Evolutionary conservation across 1,140 invertebrate species (phyloP).

Genomic region (Psix sp.): DNA sequence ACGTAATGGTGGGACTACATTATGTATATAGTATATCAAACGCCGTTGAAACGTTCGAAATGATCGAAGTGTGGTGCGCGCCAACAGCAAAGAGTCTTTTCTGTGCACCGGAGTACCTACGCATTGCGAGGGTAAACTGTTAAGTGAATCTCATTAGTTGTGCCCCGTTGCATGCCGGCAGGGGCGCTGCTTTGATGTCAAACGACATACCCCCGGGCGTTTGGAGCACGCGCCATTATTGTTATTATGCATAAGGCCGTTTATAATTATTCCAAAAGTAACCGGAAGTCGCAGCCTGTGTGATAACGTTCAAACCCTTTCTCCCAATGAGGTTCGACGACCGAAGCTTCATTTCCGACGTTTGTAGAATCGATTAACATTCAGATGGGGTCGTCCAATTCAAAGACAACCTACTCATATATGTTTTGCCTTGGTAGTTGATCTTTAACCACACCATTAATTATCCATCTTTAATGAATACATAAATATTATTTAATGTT

Average conservation of each 20-base stretch:
- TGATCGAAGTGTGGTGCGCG: constrained; percentile 57
- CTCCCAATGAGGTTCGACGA: constrained; percentile 41
- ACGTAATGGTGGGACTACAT: constrained; percentile 55
- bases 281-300: constrained; percentile 59
- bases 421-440: too few species aligned
- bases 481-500: too few species aligned
- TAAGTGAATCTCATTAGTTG: constrained; percentile 77
- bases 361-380: constrained; percentile 30
- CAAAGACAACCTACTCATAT: constrained; percentile 7
- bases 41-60: constrained; percentile 57
- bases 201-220: constrained; percentile 69
- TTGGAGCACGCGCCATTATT: constrained; percentile 63
- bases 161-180: constrained; percentile 68
- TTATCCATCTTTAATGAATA: too few species aligned
- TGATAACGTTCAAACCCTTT: constrained; percentile 52
- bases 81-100: constrained; percentile 61
- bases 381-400: constrained; percentile 7
- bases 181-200: constrained; percentile 75
- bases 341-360: constrained; percentile 42
- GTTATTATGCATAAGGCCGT: constrained; percentile 64
- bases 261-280: constrained; percentile 64
- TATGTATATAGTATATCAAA: constrained; percentile 61
- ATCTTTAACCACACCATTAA: too few species aligned
- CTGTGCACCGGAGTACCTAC: constrained; percentile 57
- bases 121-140: constrained; percentile 66